A percentile compares a stretch with the other conserved stretches of the same genome.
These are phyloP conservation scores for Pteronura brasiliensis DNA, from an alignment of 2,113 vertebrate genomes.

Conservation along the genomic window DNA sequence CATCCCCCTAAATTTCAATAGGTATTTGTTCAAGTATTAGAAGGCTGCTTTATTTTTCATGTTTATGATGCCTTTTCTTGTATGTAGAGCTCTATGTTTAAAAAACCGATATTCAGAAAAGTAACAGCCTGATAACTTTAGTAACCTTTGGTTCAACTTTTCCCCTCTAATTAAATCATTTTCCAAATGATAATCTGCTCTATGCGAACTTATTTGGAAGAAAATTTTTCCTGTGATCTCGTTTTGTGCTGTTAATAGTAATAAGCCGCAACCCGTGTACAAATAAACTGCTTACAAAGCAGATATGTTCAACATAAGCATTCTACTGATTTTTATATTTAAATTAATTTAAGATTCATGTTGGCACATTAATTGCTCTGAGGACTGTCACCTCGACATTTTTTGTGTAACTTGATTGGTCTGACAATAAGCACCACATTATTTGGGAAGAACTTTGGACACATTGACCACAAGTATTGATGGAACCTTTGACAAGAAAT, in stretches of 20 bases:
- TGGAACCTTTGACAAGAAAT: not conserved
- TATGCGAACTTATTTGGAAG: not conserved
- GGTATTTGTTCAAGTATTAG: not conserved
- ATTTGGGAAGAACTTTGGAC: not conserved
- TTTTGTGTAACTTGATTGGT: not conserved
- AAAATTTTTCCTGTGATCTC: not conserved
- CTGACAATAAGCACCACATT: not conserved
- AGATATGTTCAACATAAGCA: not conserved
- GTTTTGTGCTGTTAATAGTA: not conserved
- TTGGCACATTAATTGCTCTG: not conserved
- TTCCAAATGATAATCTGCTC: not conserved
- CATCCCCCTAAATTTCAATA: not conserved
- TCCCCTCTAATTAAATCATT: not conserved
- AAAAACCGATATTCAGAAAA: not conserved
- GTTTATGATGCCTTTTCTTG: not conserved
- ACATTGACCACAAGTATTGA: not conserved
- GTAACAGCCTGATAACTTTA: not conserved
- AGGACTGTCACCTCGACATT: not conserved
- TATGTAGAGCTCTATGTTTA: not conserved
- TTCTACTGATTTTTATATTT: not conserved
- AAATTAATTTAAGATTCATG: not conserved
- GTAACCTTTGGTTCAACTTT: conserved; percentile 35
- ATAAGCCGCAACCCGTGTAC: not conserved
- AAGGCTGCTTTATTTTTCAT: not conserved
- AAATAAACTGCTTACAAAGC: not conserved